phyloP scores from a whole-genome alignment of 2,113 vertebrate species.

The Dasyprocta punctata region DNA sequence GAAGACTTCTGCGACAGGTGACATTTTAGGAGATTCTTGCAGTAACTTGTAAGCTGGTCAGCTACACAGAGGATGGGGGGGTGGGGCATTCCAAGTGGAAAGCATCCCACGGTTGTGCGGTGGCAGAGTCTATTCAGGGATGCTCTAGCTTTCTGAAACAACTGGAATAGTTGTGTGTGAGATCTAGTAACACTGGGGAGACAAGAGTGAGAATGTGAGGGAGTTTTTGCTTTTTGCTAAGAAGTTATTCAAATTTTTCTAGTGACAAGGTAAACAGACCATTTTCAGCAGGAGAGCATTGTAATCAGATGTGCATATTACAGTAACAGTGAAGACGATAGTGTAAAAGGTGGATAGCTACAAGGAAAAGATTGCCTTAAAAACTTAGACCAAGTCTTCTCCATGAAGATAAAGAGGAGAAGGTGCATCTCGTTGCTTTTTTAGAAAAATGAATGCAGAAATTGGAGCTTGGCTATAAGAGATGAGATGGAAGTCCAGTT shows the following conservation, averaged over 20 bases:
- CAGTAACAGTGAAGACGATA: background rate
- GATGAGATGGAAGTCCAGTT: background rate
- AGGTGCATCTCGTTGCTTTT: background rate
- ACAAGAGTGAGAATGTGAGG: background rate
- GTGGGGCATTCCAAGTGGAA: background rate
- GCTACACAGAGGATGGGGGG: background rate
- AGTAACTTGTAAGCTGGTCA: background rate
- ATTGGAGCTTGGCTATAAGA: background rate
- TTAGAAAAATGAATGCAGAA: background rate
- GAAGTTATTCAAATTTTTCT: background rate
- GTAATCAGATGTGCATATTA: slow-evolving; percentile 18
- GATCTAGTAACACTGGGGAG: background rate
- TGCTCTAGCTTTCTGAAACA: background rate
- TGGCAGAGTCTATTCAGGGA: background rate
- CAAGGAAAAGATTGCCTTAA: background rate
- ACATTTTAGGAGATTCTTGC: background rate
- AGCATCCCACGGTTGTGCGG: background rate
- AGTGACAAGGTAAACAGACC: background rate
- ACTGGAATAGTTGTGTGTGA: background rate
- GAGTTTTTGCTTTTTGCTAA: background rate
- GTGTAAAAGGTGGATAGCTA: background rate
- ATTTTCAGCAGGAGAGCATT: background rate
- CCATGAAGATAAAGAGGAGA: background rate
- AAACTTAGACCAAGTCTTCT: background rate
- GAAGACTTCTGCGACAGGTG: background rate